Evolutionary conservation across 2,888 invertebrate genomes (phyloP).

Genomic region (Drosophila kambysellisi): DNA sequence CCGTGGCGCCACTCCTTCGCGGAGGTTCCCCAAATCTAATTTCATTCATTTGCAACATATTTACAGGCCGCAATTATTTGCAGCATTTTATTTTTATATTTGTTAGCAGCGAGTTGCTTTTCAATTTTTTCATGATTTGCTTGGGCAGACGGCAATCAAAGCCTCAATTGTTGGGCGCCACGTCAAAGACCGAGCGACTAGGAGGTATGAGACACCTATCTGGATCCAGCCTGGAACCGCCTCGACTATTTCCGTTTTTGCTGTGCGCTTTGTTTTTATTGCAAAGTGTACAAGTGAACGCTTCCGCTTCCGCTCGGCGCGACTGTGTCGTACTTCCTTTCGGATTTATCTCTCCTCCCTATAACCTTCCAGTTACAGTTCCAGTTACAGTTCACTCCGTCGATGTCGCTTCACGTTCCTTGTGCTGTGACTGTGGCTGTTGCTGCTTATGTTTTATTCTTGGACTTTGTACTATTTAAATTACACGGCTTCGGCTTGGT

Average conservation of each 20-base stretch:
- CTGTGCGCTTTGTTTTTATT: slow-evolving; percentile 54
- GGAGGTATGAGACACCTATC: background rate
- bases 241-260: slow-evolving; percentile 22
- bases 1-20: background rate
- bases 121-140: slow-evolving; percentile 64
- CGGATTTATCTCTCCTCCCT: background rate
- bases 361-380: background rate
- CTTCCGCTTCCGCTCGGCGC: slow-evolving; percentile 68
- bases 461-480: slow-evolving; percentile 53
- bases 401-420: background rate
- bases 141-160: slow-evolving; percentile 66
- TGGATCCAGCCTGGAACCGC: background rate
- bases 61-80: slow-evolving; percentile 66
- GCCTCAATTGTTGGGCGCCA: slow-evolving; percentile 62
- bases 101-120: slow-evolving; percentile 43
- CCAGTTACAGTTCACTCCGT: slow-evolving; percentile 3
- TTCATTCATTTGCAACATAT: slow-evolving; percentile 51
- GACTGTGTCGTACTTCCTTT: slow-evolving; percentile 12
- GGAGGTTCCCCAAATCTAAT: slow-evolving; percentile 6
- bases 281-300: slow-evolving; percentile 62
- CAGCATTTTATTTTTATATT: slow-evolving; percentile 67
- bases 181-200: background rate
- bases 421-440: background rate
- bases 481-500: slow-evolving; percentile 35
- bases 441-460: background rate